Base-by-base conservation (phyloP, 2,797 vertebrate genomes). In the Psittacula derbiana region DNA sequence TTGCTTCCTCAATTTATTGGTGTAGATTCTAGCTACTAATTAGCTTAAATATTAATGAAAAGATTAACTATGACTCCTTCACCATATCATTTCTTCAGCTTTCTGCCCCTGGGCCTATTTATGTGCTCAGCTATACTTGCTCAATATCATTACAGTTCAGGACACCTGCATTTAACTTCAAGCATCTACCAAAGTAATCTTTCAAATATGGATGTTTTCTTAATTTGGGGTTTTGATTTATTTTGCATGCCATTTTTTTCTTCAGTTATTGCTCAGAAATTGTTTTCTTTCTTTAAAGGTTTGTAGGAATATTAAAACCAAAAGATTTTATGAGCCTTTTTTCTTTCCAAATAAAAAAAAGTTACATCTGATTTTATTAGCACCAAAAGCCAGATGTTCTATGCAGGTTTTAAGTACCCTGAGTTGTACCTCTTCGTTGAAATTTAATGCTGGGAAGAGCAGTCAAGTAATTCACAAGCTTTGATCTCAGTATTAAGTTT, bases 311-410 rank as follows among this genome's bases (percentile, higher is more conserved):
- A 66, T 69, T 10, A 84, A 88, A 65, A 44, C 15, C 49, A 30
- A 86, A 75, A 40, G 21, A 31, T 66, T 86, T 83, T 91, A 33
- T 27, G 41, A 73, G 11, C 0, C 3, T 36, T 72, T 71, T 71
- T 69, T 61, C 12, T 52, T 92, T 49, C 41, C 12, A 78, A 41
- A 85, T 46, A 93, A 80, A 80, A 61, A 41, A 49, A 27, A 20
- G 4, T 20, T 49, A 66, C 25, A 7, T 43, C 17, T 95, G 10
- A 65, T 94, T 95, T 95, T 96, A 90, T 91, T 91, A 95, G 62
- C 33, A 90, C 50, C 60, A 36, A 90, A 95, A 97, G 40, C 81
- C 96, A 97, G 83, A 95, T 96, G 87, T 96, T 96, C 93, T 86
- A 91, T 74, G 57, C 62, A 87, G 64, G 8, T 90, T 93, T 94